Conservation (phyloP, 1,140 invertebrate genomes). For the Periplaneta americana region DNA sequence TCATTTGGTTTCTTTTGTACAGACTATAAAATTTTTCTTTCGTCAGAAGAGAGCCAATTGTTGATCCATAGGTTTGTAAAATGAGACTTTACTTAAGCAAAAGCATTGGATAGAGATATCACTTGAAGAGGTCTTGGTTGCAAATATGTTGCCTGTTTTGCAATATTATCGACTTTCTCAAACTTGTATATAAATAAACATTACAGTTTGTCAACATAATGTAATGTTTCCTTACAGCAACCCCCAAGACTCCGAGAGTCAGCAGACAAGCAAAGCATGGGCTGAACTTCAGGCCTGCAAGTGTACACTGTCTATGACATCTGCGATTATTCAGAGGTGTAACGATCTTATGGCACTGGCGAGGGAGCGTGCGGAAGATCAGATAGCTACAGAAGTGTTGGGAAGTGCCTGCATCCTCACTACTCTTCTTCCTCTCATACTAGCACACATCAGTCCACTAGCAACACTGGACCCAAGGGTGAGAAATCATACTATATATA, state of each 20-base stretch:
- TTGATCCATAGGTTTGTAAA: too few species aligned
- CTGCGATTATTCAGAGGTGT: constrained; percentile 65
- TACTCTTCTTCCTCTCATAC: constrained; percentile 69
- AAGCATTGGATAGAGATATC: too few species aligned
- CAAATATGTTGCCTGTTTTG: too few species aligned
- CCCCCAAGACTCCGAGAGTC: constrained; percentile 56
- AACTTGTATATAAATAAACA: too few species aligned
- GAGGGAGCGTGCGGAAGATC: constrained; percentile 54
- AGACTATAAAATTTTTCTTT: too few species aligned
- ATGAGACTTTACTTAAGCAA: too few species aligned
- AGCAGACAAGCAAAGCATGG: constrained; percentile 56
- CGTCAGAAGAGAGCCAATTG: too few species aligned
- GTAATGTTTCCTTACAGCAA: constrained; percentile 45
- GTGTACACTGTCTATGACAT: constrained; percentile 63
- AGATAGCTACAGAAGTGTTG: constrained; percentile 44
- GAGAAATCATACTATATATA: too few species aligned
- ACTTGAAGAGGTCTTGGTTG: too few species aligned
- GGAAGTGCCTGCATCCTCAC: constrained; percentile 58
- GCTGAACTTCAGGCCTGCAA: constrained; percentile 66
- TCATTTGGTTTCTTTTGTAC: too few species aligned
- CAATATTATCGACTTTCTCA: too few species aligned
- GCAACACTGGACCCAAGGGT: constrained; percentile 77
- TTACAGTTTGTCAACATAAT: too few species aligned
- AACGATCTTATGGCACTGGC: constrained; percentile 66
- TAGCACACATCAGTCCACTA: constrained; percentile 75